A percentile compares a stretch with the other conserved stretches of the same genome.
These are phyloP conservation scores for Enteromius radiatus DNA, from an alignment of 2,797 vertebrate genomes.

Conservation along the genomic window DNA sequence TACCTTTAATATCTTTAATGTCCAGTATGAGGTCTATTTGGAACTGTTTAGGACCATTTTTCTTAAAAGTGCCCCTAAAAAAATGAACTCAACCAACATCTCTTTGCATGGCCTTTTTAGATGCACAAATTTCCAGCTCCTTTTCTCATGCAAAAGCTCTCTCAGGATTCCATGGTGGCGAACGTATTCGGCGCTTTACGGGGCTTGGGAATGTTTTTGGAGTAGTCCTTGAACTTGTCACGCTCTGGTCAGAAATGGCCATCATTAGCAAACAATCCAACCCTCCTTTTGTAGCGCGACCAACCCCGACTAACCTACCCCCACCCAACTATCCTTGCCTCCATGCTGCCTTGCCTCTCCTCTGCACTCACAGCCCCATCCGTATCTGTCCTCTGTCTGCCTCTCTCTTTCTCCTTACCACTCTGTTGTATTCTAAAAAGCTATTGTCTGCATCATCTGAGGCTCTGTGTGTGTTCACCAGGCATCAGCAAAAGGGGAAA, in stretches of 20 bases:
- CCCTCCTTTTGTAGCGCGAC: slow-evolving; percentile 81
- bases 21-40: neutral
- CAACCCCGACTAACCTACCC: slow-evolving; percentile 50
- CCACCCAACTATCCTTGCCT: slow-evolving; percentile 62
- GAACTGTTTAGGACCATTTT: neutral
- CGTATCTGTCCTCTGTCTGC: slow-evolving; percentile 79
- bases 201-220: slow-evolving; percentile 80
- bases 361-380: slow-evolving; percentile 67
- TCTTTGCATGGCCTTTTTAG: neutral
- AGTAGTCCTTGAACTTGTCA: slow-evolving; percentile 90
- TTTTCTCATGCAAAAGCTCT: slow-evolving; percentile 60
- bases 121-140: slow-evolving; percentile 43
- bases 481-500: slow-evolving; percentile 73
- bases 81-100: neutral
- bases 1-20: neutral
- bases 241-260: slow-evolving; percentile 88
- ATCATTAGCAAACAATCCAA: slow-evolving; percentile 95
- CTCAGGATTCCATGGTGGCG: slow-evolving; percentile 62
- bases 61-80: neutral
- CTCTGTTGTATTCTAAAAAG: slow-evolving; percentile 90
- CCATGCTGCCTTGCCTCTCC: slow-evolving; percentile 80
- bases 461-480: slow-evolving; percentile 86
- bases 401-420: slow-evolving; percentile 86
- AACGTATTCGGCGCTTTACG: slow-evolving; percentile 68
- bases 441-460: slow-evolving; percentile 91